phyloP scores from a whole-genome alignment of 92 coral and sea anemone genomes.

The Blastomussa wellsi region DNA sequence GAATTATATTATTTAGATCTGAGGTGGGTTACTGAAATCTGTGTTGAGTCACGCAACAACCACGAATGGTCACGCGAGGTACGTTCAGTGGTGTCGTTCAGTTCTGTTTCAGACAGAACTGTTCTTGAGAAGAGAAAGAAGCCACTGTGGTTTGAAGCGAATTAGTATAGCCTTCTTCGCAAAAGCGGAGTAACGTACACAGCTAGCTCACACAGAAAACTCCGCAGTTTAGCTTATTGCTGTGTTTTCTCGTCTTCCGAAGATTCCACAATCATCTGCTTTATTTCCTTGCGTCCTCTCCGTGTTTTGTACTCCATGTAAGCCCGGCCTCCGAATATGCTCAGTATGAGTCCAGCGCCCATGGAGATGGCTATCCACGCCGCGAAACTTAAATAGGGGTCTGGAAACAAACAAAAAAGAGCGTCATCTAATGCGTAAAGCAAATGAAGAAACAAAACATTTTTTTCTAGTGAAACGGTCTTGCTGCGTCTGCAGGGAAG shows the following conservation, averaged over 20 bases:
- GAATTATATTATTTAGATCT: too few species aligned
- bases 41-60: not conserved
- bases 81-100: not conserved
- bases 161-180: not conserved
- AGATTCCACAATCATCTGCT: slow-evolving; percentile 59
- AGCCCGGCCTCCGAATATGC: slow-evolving; percentile 76
- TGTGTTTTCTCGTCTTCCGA: not conserved
- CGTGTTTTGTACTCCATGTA: slow-evolving; percentile 76
- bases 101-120: not conserved
- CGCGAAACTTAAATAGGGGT: slow-evolving; percentile 71
- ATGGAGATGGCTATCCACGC: slow-evolving; percentile 92
- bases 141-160: too few species aligned
- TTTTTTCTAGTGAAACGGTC: too few species aligned
- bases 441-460: too few species aligned
- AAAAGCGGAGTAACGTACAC: not conserved
- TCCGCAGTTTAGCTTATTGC: not conserved
- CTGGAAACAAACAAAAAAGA: slow-evolving; percentile 39
- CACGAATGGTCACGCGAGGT: not conserved
- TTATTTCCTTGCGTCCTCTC: slow-evolving; percentile 71
- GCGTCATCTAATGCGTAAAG: too few species aligned
- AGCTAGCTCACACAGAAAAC: not conserved
- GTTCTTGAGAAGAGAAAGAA: not conserved
- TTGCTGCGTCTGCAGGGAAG: too few species aligned
- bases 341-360: slow-evolving; percentile 80
- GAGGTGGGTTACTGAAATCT: too few species aligned